Percentiles rank a stretch among this genome's conserved stretches.
These are phyloP conservation scores for Eulacestoma nigropectus DNA, from an alignment of 2,113 vertebrate species.

Conservation along the genomic window DNA sequence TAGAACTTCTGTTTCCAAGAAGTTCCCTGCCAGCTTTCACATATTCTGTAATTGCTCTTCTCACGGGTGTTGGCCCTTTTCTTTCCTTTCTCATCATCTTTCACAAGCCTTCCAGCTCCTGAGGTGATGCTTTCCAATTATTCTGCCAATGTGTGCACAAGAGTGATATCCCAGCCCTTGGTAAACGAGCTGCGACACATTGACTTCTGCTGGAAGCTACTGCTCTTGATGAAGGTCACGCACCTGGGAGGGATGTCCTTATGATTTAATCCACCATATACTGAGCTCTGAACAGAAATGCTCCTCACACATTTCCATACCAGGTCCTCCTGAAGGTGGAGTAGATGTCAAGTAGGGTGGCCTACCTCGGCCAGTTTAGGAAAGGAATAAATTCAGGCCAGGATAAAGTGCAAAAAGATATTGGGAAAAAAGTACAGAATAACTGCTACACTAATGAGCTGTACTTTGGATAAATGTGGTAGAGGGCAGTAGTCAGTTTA, in stretches of 20 bases:
- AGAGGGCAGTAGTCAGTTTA: background rate
- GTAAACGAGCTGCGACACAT: background rate
- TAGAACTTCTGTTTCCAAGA: background rate
- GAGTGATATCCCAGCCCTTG: background rate
- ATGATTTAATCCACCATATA: background rate
- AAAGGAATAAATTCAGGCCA: background rate
- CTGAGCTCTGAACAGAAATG: background rate
- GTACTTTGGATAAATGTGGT: background rate
- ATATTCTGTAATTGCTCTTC: background rate
- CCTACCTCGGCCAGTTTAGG: background rate
- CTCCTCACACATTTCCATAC: background rate
- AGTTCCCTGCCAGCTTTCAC: background rate
- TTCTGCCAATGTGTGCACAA: rapidly evolving
- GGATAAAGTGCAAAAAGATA: background rate
- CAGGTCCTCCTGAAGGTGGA: background rate
- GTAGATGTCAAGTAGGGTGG: background rate
- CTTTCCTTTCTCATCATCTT: background rate
- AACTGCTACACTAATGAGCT: background rate
- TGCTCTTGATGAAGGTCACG: background rate
- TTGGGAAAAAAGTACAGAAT: background rate
- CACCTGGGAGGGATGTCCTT: background rate
- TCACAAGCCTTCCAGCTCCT: background rate
- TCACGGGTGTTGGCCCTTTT: background rate
- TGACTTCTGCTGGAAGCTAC: background rate
- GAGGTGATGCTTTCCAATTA: background rate